phyloP scores from a whole-genome alignment of 2,797 vertebrate species.

The Bryconaethiops microstoma region DNA sequence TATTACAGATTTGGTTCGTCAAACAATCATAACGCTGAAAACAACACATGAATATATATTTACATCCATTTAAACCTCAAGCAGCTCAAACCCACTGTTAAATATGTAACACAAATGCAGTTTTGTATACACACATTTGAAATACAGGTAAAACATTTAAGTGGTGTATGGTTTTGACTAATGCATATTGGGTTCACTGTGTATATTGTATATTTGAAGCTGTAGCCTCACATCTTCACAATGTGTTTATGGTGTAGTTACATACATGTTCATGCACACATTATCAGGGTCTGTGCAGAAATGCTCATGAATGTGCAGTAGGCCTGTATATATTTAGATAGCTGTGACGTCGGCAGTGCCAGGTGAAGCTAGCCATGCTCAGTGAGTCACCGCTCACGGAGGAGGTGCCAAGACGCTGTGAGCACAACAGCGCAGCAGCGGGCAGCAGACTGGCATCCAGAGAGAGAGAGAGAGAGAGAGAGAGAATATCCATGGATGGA shows the following conservation, averaged over 20 bases:
- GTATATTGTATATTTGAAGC: background rate
- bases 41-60: background rate
- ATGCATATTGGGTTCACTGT: background rate
- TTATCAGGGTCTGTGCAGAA: conserved; percentile 8
- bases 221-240: background rate
- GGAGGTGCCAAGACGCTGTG: conserved; percentile 69
- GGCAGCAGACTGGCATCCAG: conserved; percentile 24
- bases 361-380: conserved; percentile 42
- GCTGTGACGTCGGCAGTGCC: conserved; percentile 60
- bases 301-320: conserved; percentile 21
- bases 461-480: conserved; percentile 21
- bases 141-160: background rate
- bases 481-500: conserved; percentile 59
- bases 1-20: background rate
- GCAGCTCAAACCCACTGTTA: background rate
- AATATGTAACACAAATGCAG: conserved; percentile 3
- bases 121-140: background rate
- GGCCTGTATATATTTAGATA: conserved; percentile 61
- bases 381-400: conserved; percentile 74
- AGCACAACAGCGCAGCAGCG: conserved; percentile 61
- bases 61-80: background rate
- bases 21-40: background rate
- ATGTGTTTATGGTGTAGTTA: background rate
- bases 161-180: background rate
- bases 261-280: conserved; percentile 2